Percentiles rank a stretch among this genome's conserved stretches.
These are phyloP conservation scores for Daktulosphaira vitifoliae DNA, from an alignment of 1,140 invertebrate genomes.

Conservation along the genomic window DNA sequence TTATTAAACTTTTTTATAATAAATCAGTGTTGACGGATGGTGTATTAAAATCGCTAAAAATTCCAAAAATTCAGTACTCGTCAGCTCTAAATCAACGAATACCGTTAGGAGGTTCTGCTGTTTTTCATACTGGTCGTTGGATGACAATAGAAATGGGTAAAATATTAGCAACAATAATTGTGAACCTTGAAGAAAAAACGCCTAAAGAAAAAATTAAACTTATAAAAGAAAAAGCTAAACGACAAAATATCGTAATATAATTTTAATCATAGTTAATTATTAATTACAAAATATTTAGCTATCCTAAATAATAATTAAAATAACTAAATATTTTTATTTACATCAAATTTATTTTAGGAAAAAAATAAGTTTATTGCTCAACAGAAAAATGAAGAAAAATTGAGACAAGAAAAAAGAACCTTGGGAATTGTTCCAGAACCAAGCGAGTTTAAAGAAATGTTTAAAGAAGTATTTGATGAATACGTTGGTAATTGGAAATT, in stretches of 20 bases:
- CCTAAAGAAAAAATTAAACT: neutral
- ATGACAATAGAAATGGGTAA: slow-evolving; percentile 16
- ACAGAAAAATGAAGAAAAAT: neutral
- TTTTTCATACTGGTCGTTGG: slow-evolving; percentile 13
- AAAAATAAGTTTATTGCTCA: neutral
- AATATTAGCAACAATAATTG: slow-evolving; percentile 1
- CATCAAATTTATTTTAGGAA: no score
- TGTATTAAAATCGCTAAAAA: neutral
- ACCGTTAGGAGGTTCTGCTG: slow-evolving; percentile 12
- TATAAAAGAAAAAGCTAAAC: neutral
- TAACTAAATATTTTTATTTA: no score
- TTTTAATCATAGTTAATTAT: no score
- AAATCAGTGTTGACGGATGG: neutral
- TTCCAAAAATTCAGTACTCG: neutral
- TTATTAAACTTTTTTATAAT: no score
- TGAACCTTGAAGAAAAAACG: neutral
- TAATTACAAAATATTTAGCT: no score
- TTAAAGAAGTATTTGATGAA: slow-evolving; percentile 5
- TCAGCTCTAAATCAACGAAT: neutral
- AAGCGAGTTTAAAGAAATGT: neutral
- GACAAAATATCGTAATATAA: slow-evolving; percentile 2
- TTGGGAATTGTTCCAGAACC: neutral
- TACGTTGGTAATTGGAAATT: neutral
- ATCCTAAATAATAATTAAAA: no score
- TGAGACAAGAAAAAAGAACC: neutral